Evolutionary conservation across 2,113 vertebrate species (phyloP).

Genomic region (Pelecanus crispus): DNA sequence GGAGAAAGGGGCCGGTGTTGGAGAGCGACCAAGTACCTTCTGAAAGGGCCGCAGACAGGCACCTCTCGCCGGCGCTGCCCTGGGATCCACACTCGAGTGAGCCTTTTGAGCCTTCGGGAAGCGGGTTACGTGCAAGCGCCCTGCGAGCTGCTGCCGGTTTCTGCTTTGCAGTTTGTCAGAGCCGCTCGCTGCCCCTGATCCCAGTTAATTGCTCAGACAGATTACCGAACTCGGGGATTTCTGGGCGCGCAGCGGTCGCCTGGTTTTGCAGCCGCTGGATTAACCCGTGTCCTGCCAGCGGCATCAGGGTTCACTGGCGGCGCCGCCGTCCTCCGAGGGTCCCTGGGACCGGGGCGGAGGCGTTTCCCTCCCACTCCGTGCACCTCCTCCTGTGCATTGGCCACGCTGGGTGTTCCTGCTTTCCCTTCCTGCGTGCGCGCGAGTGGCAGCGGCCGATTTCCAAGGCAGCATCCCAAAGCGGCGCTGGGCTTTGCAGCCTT

Average conservation of each 20-base stretch:
- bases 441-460: background rate
- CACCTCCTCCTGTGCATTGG: too few species aligned
- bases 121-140: background rate
- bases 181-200: background rate
- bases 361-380: accelerated
- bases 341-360: background rate
- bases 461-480: background rate
- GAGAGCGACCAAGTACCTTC: background rate
- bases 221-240: background rate
- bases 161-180: background rate
- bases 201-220: background rate
- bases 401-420: background rate
- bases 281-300: background rate
- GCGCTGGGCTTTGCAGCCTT: background rate
- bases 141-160: background rate
- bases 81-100: background rate
- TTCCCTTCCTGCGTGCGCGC: background rate
- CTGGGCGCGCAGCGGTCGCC: background rate
- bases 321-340: background rate
- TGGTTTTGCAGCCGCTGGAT: background rate
- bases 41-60: background rate
- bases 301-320: background rate
- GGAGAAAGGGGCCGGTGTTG: background rate
- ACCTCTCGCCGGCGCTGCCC: background rate
- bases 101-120: background rate